Evolutionary conservation across 2,113 vertebrate genomes (phyloP).

Genomic region (Ailuropoda melanoleuca): DNA sequence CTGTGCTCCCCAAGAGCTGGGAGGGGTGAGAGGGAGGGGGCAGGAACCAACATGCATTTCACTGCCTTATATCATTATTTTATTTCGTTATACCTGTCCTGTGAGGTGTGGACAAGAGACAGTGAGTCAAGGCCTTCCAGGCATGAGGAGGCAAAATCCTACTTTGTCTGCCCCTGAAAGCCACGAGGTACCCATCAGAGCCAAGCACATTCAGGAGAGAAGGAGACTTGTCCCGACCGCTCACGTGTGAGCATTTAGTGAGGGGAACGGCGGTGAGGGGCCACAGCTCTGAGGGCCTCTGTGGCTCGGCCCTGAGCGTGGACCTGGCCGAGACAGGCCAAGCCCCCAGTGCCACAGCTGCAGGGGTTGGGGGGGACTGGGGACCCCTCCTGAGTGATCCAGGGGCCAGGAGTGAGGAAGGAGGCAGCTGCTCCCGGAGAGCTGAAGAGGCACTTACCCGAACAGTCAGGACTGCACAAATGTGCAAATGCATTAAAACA

Average conservation of each 20-base stretch:
- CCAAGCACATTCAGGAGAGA: background rate
- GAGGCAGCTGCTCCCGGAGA: constrained; percentile 5
- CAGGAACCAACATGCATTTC: background rate
- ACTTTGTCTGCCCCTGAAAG: background rate
- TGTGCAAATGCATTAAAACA: background rate
- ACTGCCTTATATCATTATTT: background rate
- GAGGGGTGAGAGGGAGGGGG: background rate
- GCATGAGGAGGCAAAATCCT: background rate
- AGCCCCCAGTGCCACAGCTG: background rate
- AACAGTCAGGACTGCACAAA: constrained; percentile 31
- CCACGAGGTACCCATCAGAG: background rate
- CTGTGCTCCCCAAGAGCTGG: background rate
- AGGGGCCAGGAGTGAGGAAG: background rate
- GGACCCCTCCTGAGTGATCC: background rate
- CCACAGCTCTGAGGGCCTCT: background rate
- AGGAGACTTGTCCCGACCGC: background rate
- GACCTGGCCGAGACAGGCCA: background rate
- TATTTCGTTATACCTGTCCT: background rate
- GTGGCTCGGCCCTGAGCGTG: background rate
- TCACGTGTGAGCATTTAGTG: background rate
- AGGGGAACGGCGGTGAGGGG: background rate
- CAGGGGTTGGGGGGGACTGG: background rate
- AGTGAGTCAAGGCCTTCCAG: background rate
- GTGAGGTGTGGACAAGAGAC: background rate
- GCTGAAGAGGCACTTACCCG: background rate